Evolutionary conservation across 2,888 invertebrate species (phyloP).

Genomic region (Allygus modestus): DNA sequence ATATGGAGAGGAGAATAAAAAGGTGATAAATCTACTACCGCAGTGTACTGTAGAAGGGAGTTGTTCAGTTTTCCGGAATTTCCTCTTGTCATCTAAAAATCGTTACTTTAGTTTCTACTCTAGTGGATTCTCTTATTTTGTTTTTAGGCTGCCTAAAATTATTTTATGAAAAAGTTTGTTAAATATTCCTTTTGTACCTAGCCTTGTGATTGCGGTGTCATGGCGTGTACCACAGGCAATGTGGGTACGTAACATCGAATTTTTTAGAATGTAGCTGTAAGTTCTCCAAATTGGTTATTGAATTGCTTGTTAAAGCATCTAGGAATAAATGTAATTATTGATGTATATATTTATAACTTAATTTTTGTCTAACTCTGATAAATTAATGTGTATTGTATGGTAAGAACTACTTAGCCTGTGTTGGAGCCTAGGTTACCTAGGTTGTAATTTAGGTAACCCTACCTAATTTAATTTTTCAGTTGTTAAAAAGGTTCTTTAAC

Average conservation of each 20-base stretch:
- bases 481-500: too few species aligned
- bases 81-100: background rate
- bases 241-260: slow-evolving; percentile 83
- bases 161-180: slow-evolving; percentile 18
- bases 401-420: too few species aligned
- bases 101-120: background rate
- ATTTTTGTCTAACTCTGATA: too few species aligned
- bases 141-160: background rate
- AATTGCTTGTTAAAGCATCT: too few species aligned
- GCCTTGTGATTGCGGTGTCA: slow-evolving; percentile 75
- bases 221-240: slow-evolving; percentile 95
- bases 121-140: background rate
- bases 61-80: background rate
- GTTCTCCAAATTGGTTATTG: background rate
- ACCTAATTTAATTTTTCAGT: too few species aligned
- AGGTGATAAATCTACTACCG: background rate
- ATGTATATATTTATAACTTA: too few species aligned
- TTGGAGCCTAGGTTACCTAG: too few species aligned
- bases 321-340: too few species aligned
- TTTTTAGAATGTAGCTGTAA: background rate
- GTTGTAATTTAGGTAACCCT: too few species aligned
- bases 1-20: background rate
- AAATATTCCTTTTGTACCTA: background rate
- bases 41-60: background rate
- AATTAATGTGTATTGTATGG: too few species aligned